Base-by-base conservation (phyloP, 2,888 invertebrate genomes). In the Cheilosia grossa region DNA sequence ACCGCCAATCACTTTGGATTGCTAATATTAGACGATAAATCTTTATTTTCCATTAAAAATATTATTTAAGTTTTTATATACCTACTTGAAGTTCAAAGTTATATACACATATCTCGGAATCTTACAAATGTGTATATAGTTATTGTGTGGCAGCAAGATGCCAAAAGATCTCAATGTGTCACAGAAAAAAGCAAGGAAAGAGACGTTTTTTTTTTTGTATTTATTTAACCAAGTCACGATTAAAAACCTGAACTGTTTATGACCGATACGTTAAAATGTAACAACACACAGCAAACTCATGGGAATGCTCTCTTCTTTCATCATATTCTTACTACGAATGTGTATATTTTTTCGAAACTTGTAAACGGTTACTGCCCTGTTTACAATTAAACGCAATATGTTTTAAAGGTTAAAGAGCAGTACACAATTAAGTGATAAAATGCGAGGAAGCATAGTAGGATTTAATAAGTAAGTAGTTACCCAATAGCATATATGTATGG, bases 151-250 rank as follows among this genome's bases (percentile, higher is more conserved):
- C 19, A 49, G 24, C 21, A 17, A 21, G 30, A 67, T 67, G 56
- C 27, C 40, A 27, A 27, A 27, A 42, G 4, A 44, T 53, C 53
- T 53, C 19, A 58, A 70, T 49, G 58, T 49, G 49, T 58, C 58
- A 49, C 58, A 47, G 5, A 67, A 37, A 40, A 30, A 40, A 19
- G 6, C 17, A n/a, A 19, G 33, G 54, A 27, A 27, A 42, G 7
- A 51, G 17, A 66, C n/a, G n/a, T n/a, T n/a, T n/a, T n/a, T n/a
- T 37, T 56, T 42, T 40, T 24, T 15, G 13, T 10, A 19, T 49
- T 74, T 75, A 44, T 10, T 54, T 42, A 78, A 69, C 19, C 77
- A 53, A 78, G 77, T 78, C 77, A 78, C 77, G 77, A 78, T 69
- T 61, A 19, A 51, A 17, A 69, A 69, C 77, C 47, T 40, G 69